phyloP scores from a whole-genome alignment of 2,888 invertebrate genomes.

The Rhorus exstirpatorius region DNA sequence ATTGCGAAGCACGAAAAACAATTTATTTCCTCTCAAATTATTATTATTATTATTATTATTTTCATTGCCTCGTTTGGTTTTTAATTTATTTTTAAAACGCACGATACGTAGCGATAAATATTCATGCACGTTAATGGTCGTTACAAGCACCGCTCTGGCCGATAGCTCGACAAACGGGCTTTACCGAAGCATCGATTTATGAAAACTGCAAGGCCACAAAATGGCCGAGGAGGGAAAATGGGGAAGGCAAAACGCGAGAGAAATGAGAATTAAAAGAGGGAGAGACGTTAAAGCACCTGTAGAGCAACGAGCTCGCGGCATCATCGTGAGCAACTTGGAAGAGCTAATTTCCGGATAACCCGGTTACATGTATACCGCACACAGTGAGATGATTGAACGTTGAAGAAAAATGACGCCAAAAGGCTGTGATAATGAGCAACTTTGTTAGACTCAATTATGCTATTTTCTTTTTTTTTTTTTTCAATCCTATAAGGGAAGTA shows the following conservation, averaged over 20 bases:
- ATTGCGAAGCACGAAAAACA: not conserved
- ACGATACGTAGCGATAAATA: slow-evolving; percentile 33
- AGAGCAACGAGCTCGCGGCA: slow-evolving; percentile 24
- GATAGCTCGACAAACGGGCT: slow-evolving; percentile 31
- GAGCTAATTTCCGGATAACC: slow-evolving; percentile 45
- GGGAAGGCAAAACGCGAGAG: slow-evolving; percentile 17
- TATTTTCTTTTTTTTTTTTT: not conserved
- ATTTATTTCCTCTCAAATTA: not conserved
- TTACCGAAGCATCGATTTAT: slow-evolving; percentile 42
- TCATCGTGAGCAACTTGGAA: slow-evolving; percentile 36
- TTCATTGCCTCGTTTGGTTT: not conserved
- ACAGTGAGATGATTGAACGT: not conserved
- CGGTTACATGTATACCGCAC: not conserved
- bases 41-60: not conserved
- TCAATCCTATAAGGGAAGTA: not conserved
- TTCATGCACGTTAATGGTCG: slow-evolving; percentile 38
- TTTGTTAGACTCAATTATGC: not conserved
- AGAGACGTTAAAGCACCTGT: slow-evolving; percentile 48
- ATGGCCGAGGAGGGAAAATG: not conserved
- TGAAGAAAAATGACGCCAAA: slow-evolving; percentile 10
- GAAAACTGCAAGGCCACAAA: slow-evolving; percentile 9
- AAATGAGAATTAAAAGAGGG: slow-evolving; percentile 18
- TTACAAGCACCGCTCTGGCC: slow-evolving; percentile 19
- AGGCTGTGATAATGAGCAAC: not conserved
- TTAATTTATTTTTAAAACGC: slow-evolving; percentile 1